Evolutionary conservation across 2,113 vertebrate genomes (phyloP).

Genomic region (Hystrix brachyura): DNA sequence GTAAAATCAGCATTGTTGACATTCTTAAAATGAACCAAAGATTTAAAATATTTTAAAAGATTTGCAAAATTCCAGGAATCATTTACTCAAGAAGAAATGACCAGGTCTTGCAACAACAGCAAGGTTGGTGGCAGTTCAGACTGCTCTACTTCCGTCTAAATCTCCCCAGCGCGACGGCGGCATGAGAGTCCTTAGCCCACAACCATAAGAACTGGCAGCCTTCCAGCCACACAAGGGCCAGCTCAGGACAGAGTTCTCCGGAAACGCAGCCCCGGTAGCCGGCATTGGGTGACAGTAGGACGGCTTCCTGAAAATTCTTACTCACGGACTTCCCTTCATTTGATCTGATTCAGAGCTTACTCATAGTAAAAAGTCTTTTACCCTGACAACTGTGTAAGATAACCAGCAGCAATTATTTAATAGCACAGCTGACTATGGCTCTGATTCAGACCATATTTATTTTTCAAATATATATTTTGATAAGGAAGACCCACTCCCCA

Average conservation of each 20-base stretch:
- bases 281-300: rapidly evolving
- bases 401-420: not conserved
- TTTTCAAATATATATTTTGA: not conserved
- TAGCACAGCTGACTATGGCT: not conserved
- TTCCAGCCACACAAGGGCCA: not conserved
- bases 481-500: not conserved
- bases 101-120: no score
- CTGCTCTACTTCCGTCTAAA: not conserved
- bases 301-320: not conserved
- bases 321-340: not conserved
- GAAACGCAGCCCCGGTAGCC: no score
- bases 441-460: not conserved
- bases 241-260: not conserved
- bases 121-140: rapidly evolving
- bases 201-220: not conserved
- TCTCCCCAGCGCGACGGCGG: not conserved
- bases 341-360: not conserved
- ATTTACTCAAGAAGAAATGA: not conserved
- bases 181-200: not conserved
- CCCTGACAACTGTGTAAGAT: not conserved
- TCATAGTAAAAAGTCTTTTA: not conserved
- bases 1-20: not conserved
- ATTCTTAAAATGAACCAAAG: not conserved
- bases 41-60: not conserved
- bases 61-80: not conserved